Percentiles rank a stretch among this genome's conserved stretches.
Evolutionary conservation across 1,140 invertebrate species (phyloP).

Genomic region (Drosophila malerkotliana): DNA sequence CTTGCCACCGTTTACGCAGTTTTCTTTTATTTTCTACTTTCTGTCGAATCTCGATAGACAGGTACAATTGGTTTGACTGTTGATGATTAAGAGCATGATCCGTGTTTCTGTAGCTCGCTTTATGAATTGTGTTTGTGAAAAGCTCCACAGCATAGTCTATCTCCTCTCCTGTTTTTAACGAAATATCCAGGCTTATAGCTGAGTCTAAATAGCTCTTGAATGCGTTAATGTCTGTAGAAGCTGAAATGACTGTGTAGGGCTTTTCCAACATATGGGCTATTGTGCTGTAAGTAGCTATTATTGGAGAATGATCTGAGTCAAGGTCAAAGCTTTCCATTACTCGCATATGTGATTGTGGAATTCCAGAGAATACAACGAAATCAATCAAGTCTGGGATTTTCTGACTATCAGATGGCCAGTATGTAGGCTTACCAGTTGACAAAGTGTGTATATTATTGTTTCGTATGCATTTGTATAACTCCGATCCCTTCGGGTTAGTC

Average conservation of each 20-base stretch:
- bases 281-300: constrained; percentile 8
- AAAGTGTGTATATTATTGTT: constrained; percentile 1
- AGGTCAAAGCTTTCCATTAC: constrained; percentile 24
- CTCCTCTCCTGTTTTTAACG: constrained; percentile 33
- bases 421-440: constrained; percentile 61
- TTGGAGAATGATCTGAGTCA: constrained; percentile 33
- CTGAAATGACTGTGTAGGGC: too few species aligned
- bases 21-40: neutral
- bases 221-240: too few species aligned
- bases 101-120: constrained; percentile 3
- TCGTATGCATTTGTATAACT: neutral
- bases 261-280: neutral
- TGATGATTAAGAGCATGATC: neutral
- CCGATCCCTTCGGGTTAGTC: too few species aligned
- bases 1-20: constrained; percentile 1
- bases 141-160: constrained; percentile 40
- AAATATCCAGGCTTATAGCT: neutral
- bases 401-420: constrained; percentile 77
- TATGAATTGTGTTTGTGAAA: constrained; percentile 39
- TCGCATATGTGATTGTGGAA: constrained; percentile 29
- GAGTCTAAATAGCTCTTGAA: too few species aligned
- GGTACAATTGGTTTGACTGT: neutral
- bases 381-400: constrained; percentile 82
- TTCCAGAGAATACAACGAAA: constrained; percentile 70
- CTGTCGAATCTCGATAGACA: neutral